Evolutionary conservation across 2,888 invertebrate species (phyloP), one percentile per base, ranked within the genome.

Genomic region (Tachina grossa): DNA sequence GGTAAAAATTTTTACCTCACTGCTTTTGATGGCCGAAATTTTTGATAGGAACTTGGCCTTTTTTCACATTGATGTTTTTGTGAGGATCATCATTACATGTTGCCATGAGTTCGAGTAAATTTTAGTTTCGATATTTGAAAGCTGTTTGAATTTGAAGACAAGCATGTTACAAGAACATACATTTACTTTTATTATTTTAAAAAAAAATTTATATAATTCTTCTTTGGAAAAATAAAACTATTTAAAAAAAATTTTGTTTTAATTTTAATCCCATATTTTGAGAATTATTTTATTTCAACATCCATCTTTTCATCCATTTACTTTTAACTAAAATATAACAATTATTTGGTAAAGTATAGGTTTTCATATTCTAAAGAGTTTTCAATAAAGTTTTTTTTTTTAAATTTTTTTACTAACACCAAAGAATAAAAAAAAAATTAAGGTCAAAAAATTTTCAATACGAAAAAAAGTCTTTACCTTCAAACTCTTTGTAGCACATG

Each of bases 311-410:
- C 16, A 11, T 43, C n/a, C n/a, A 11, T 59, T 53, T 41, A 6
- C 14, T 14, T 57, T 59, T 45, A 19, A 10, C 65, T 66, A 79
- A 14, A 74, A 74, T 66, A 16, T 51, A 80, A 43, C n/a, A 59
- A 43, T 39, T 80, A 74, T 80, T 80, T 80, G 74, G 74, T 74
- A 74, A 59, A 57, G 59, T 71, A 47, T n/a, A 71, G 65, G 41
- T 31, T 61, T 11, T n/a, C 61, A 63, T 47, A 45, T 53, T 53
- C n/a, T 66, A 31, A 66, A n/a, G 22, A 66, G n/a, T 63, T 74
- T 22, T 43, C 10, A 68, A 8, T 14, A 53, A 13, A 9, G 1
- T 9, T 10, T 43, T 69, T 51, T 16, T 51, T 9, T 31, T 1
- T 6, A 5, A 31, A 31, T 31, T 31, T 31, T 31, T 31, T 6